A percentile compares a stretch with the other conserved stretches of the same genome.
Conservation (phyloP, 2,797 vertebrate genomes). For the Adrianichthys oophorus region DNA sequence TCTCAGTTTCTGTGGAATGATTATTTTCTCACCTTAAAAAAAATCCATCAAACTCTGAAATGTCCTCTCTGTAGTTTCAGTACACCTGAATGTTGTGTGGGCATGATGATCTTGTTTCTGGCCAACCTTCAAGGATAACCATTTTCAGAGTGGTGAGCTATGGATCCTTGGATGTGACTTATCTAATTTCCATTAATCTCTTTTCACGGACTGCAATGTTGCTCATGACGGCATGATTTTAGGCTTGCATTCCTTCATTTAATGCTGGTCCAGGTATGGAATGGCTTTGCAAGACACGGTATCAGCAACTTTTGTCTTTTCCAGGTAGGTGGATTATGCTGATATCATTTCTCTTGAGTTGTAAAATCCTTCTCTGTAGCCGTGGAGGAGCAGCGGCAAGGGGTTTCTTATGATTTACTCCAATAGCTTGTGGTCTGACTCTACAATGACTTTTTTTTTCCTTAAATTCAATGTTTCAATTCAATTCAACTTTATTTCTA, state of each 20-base stretch:
- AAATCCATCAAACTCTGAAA: background rate
- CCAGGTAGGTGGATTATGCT: conserved; percentile 2
- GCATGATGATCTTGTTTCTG: background rate
- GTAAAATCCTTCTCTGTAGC: background rate
- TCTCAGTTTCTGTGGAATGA: background rate
- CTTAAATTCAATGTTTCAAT: too few species aligned
- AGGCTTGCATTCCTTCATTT: background rate
- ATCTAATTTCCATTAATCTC: background rate
- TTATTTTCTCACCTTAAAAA: background rate
- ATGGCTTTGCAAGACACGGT: conserved; percentile 6
- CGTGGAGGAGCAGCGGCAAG: background rate
- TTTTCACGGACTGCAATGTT: conserved; percentile 3
- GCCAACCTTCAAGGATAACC: background rate
- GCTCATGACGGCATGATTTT: background rate
- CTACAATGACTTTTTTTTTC: background rate
- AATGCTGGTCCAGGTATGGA: background rate
- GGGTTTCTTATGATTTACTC: background rate
- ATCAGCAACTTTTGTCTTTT: conserved; percentile 1
- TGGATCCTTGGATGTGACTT: background rate
- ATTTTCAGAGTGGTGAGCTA: background rate
- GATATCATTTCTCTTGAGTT: background rate
- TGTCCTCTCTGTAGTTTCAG: background rate
- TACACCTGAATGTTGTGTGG: background rate
- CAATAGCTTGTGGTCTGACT: conserved; percentile 1
- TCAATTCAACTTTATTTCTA: too few species aligned